These are phyloP conservation scores for Aporrectodea caliginosa DNA, from an alignment of 1,140 invertebrate species.

Conservation along the genomic window DNA sequence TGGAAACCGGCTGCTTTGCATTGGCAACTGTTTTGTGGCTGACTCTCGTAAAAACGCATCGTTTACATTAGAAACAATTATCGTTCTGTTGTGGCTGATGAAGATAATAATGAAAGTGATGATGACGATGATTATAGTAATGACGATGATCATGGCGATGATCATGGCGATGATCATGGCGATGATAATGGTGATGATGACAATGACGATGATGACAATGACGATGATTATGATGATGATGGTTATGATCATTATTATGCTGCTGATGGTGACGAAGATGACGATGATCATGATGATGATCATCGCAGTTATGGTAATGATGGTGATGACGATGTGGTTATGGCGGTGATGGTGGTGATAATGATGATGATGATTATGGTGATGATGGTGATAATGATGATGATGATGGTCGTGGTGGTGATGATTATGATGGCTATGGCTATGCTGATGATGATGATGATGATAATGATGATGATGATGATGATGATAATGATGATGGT, in stretches of 20 bases:
- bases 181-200: neutral
- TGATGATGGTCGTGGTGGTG: constrained; percentile 45
- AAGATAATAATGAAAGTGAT: constrained; percentile 48
- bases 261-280: no score
- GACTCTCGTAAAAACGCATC: no score
- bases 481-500: constrained; percentile 8
- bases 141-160: constrained; percentile 43
- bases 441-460: constrained; percentile 45
- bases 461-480: constrained; percentile 12
- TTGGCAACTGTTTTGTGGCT: no score
- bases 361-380: neutral
- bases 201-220: constrained; percentile 50
- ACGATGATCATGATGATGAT: constrained; percentile 32
- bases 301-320: no score
- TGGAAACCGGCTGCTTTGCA: no score
- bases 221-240: constrained; percentile 38
- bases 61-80: neutral
- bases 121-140: neutral
- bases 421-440: neutral
- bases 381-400: constrained; percentile 29
- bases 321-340: constrained; percentile 30
- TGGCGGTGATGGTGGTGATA: neutral
- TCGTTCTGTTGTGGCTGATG: neutral
- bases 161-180: no score
- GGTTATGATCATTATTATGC: no score